These are phyloP conservation scores for Podarcis lilfordi DNA, from an alignment of 2,797 vertebrate genomes.

Conservation along the genomic window DNA sequence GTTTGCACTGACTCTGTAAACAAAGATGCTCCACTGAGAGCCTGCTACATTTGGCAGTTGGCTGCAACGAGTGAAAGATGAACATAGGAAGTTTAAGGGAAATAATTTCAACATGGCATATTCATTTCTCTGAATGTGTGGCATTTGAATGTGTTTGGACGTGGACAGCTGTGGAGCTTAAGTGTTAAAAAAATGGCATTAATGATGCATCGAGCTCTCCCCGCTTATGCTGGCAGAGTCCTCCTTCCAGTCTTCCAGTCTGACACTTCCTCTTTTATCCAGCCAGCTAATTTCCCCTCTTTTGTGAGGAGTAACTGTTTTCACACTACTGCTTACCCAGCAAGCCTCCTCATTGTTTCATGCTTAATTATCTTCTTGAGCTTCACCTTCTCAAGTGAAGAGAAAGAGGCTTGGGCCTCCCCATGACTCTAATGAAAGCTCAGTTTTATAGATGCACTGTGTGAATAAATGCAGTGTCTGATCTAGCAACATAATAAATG, in stretches of 20 bases:
- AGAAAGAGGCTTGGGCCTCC: constrained; percentile 66
- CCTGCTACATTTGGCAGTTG: constrained; percentile 55
- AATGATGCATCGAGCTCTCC: constrained; percentile 79
- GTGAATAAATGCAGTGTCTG: constrained; percentile 77
- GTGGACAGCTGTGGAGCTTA: constrained; percentile 77
- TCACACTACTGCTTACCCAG: constrained; percentile 83
- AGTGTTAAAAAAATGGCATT: constrained; percentile 79
- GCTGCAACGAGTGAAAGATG: constrained; percentile 62
- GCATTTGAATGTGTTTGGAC: constrained; percentile 76
- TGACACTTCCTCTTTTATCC: constrained; percentile 83
- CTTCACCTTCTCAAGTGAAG: constrained; percentile 77
- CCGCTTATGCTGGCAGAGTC: constrained; percentile 76
- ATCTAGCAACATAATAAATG: constrained; percentile 76
- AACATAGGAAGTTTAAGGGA: constrained; percentile 71
- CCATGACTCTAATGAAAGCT: constrained; percentile 74
- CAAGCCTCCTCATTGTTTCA: constrained; percentile 82
- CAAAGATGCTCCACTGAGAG: constrained; percentile 57
- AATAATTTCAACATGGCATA: constrained; percentile 74
- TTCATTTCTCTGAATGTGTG: constrained; percentile 72
- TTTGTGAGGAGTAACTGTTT: constrained; percentile 85
- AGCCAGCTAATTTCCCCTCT: constrained; percentile 84
- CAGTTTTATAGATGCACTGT: constrained; percentile 72
- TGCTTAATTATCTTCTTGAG: constrained; percentile 82
- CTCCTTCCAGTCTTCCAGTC: constrained; percentile 79
- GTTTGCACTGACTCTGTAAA: constrained; percentile 69